Conservation (phyloP, 30 jellyfish, hydroid and myxozoan species). For the Cassiopea andromeda region DNA sequence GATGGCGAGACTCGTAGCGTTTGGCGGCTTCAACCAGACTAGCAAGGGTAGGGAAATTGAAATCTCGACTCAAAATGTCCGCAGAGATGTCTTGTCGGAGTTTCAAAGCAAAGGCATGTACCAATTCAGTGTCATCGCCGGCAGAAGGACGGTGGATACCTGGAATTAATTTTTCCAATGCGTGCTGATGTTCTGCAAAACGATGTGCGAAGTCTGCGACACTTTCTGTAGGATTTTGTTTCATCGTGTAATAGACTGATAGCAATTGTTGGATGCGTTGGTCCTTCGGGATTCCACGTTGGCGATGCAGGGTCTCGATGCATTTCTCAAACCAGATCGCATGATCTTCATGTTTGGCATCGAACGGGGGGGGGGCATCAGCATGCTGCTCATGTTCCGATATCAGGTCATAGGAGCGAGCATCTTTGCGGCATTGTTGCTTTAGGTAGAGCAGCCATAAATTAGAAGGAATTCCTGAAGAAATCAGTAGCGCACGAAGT, state of each 20-base stretch:
- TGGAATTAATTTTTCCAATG: slow-evolving; percentile 16
- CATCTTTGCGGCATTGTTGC: slow-evolving; percentile 44
- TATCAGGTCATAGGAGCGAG: slow-evolving; percentile 31
- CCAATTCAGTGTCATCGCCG: slow-evolving; percentile 4
- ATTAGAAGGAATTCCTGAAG: slow-evolving; percentile 9
- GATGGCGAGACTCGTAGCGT: too few relatives aligned
- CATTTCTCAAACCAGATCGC: slow-evolving; percentile 14
- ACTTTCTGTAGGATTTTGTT: slow-evolving; percentile 13
- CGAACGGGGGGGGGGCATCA: background rate
- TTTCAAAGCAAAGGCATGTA: slow-evolving; percentile 32
- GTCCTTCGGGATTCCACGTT: slow-evolving; percentile 33
- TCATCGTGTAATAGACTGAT: slow-evolving; percentile 13
- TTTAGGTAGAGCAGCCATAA: slow-evolving; percentile 19
- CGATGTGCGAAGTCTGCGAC: slow-evolving; percentile 31
- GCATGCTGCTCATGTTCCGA: background rate
- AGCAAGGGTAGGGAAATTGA: background rate
- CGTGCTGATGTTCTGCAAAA: slow-evolving; percentile 30
- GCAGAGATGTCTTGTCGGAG: slow-evolving; percentile 2
- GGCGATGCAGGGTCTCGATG: background rate
- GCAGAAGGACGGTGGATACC: slow-evolving; percentile 8
- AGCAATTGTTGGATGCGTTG: slow-evolving; percentile 19
- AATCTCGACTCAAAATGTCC: slow-evolving; percentile 29
- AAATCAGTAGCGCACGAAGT: slow-evolving; percentile 7
- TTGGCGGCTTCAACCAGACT: background rate
- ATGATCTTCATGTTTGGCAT: background rate